Base-by-base conservation (phyloP, 2,797 vertebrate genomes). In the Carapus acus region DNA sequence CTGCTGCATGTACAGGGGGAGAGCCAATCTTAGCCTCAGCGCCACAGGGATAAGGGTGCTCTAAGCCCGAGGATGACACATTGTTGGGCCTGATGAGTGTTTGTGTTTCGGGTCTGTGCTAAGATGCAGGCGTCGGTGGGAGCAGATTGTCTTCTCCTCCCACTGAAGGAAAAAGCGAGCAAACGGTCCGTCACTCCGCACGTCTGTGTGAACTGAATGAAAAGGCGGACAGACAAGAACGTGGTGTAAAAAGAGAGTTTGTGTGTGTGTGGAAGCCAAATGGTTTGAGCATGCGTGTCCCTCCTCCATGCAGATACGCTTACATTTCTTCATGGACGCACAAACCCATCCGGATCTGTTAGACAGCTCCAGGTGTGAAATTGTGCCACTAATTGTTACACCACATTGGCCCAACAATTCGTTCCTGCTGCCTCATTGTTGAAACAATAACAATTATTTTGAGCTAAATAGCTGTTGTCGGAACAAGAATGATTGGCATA, bases 141-240 rank as follows among this genome's bases (percentile, higher is more conserved):
- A 50, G 63, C 58, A 45, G 45, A 65, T 41, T 16, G n/a, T 63
- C 42, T 49, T 61, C 49, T 40, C 42, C 50, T 41, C 43, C 11
- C 24, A 44, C 17, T 73, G 71, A 71, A 66, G 58, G 46, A 49
- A 33, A 13, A 33, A 33, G 12, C 8, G 31, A 33, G 12, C 8
- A 13, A 13, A 65, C 37, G 54, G 69, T 37, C 61, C 70, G 58
- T 78, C 72, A 76, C 62, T 67, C 6, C 23, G 37, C 69, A 79
- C 74, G 76, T 81, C 67, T 76, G 78, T 78, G 73, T 83, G 72
- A 43, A 46, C n/a, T 43, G 67, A 74, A 68, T 40, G 55, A 62
- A 58, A 64, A 39, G 29, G 44, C 51, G 59, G 39, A 43, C 43
- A 31, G 51, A 36, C 31, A 33, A 49, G 48, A 43, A 52, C 47